Base-by-base conservation (phyloP, 1,140 invertebrate species). In the Drosophila sproati region DNA sequence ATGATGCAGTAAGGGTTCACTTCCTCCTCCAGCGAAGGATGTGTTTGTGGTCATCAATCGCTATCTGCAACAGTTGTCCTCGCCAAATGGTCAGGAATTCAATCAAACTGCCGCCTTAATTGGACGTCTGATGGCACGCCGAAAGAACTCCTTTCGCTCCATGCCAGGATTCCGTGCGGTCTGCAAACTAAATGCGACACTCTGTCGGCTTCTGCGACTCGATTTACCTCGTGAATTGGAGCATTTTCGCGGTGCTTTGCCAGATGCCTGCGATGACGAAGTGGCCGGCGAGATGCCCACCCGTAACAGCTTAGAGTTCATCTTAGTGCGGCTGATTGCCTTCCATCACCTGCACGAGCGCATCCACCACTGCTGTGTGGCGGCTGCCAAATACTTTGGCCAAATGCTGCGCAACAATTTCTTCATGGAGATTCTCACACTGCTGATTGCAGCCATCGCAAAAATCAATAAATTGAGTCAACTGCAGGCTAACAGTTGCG, bases 371-470 rank as follows among this genome's bases (percentile, higher is more conserved):
- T 92, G 91, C 51, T 92, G 91, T n/a, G 12, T 79, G 4, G 28
- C 55, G 2, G 80, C 82, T 2, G 80, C 79, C 39, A 56, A 67
- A 10, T 92, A 92, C 56, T 90, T 92, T 47, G 75, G 62, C 0
- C 67, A 85, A 63, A 57, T 92, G 56, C 48, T 92, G n/a, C 70
- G 86, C 2, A 77, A 52, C 12, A 86, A 90, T 55, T 91, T 73
- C 51, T 92, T 92, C 5, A 77, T 92, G 70, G 91, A 92, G 5
- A 78, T 55, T 0, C 35, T 72, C 0, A 88, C 88, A 0, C 32
- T 92, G n/a, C 52, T 91, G 2, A 35, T 92, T 20, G 88, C 91
- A 28, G 80, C 80, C 3, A 59, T 92, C n/a, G 88, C 88, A 5
- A 92, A 92, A 35, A 75, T 92, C 3, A 71, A 82, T 37, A 85